A percentile compares a stretch with the other conserved stretches of the same genome.
Evolutionary conservation across 2,888 invertebrate species (phyloP).

Genomic region (Chrysomela aeneicollis): DNA sequence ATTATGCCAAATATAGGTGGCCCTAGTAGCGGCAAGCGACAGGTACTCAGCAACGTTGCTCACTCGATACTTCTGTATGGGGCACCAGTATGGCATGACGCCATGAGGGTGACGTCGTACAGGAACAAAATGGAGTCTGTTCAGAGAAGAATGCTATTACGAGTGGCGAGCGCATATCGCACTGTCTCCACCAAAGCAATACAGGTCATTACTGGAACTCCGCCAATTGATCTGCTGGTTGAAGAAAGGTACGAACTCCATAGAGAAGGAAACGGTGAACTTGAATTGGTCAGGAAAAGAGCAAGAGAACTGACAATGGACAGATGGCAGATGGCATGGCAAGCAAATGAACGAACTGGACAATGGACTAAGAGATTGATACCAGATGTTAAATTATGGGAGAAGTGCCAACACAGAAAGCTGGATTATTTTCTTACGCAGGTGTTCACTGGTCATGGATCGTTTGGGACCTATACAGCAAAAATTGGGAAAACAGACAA

Average conservation of each 20-base stretch:
- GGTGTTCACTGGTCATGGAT: constrained; percentile 23
- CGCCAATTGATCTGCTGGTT: constrained; percentile 13
- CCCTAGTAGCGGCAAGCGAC: neutral
- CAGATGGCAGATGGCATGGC: neutral
- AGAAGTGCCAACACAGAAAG: neutral
- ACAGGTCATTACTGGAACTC: constrained; percentile 19
- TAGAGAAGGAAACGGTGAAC: neutral
- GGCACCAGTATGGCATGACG: constrained; percentile 4
- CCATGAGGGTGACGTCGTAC: neutral
- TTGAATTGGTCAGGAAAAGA: neutral
- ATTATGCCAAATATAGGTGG: neutral
- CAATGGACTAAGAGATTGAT: constrained; percentile 19
- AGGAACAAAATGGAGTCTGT: neutral
- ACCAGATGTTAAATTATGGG: neutral
- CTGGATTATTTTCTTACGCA: constrained; percentile 23
- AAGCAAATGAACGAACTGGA: neutral
- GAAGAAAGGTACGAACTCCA: neutral
- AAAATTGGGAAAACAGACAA: neutral
- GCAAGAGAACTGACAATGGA: constrained; percentile 3
- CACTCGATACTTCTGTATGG: constrained; percentile 14
- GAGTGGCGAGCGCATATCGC: constrained; percentile 28
- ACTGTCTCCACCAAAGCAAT: constrained; percentile 30
- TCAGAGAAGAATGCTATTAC: constrained; percentile 23
- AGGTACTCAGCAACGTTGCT: neutral
- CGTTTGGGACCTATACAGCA: neutral